These are phyloP conservation scores for Phyllotreta cruciferae DNA, from an alignment of 2,888 invertebrate species.

Conservation along the genomic window DNA sequence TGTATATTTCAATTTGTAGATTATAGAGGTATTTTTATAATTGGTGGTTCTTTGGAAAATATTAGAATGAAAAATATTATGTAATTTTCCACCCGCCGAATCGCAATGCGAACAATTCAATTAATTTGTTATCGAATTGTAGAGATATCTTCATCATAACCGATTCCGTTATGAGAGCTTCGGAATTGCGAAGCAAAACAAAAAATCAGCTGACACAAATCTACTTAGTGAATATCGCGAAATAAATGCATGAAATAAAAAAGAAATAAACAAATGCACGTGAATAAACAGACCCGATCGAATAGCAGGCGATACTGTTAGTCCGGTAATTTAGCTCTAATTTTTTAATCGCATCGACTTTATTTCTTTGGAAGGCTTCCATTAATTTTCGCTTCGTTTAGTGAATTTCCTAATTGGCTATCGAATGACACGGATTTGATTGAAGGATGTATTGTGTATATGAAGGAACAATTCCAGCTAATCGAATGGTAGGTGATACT, in stretches of 20 bases:
- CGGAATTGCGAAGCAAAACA: constrained; percentile 19
- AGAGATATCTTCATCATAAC: constrained; percentile 1
- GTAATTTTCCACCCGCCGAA: no score
- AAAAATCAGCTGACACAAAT: constrained; percentile 39
- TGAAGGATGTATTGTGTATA: neutral
- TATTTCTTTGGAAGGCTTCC: no score
- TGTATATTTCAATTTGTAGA: no score
- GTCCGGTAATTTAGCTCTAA: constrained; percentile 35
- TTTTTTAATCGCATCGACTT: neutral
- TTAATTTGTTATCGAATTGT: neutral
- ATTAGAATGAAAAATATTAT: no score
- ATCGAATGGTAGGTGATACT: constrained; percentile 37
- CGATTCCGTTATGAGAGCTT: constrained; percentile 5
- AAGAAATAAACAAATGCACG: constrained; percentile 2
- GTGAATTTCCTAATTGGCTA: no score
- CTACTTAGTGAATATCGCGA: constrained; percentile 26
- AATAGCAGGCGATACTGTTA: constrained; percentile 38
- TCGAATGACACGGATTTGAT: no score
- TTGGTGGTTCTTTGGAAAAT: no score
- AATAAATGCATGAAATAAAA: constrained; percentile 10
- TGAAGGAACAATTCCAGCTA: constrained; percentile 8
- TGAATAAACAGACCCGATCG: neutral
- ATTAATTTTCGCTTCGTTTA: no score
- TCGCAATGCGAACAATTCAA: neutral
- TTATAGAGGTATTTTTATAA: no score